Percentiles rank a stretch among this genome's conserved stretches.
phyloP scores from a whole-genome alignment of 1,140 invertebrate species.

The Drosophila arawakana region DNA sequence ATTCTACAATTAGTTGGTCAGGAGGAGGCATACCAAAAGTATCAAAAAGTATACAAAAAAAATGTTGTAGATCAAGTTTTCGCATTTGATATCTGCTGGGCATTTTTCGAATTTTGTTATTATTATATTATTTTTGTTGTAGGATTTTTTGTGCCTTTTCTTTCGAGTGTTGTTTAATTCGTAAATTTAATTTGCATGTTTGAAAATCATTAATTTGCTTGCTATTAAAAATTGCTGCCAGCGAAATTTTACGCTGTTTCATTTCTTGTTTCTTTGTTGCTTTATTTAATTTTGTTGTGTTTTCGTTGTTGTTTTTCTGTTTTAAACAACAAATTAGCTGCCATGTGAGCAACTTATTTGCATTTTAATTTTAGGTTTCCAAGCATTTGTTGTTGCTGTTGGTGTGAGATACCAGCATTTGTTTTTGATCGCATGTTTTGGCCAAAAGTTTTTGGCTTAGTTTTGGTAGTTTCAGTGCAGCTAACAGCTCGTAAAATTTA shows the following conservation, averaged over 20 bases:
- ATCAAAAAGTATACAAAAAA: background rate
- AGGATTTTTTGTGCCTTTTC: conserved; percentile 34
- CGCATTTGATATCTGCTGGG: conserved; percentile 36
- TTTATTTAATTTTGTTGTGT: conserved; percentile 6
- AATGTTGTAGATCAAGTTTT: conserved; percentile 66
- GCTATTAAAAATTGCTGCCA: conserved; percentile 50
- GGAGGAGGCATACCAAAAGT: conserved; percentile 20
- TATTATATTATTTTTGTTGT: conserved; percentile 3
- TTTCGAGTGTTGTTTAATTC: conserved; percentile 32
- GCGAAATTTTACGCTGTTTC: conserved; percentile 54
- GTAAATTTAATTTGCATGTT: conserved; percentile 64
- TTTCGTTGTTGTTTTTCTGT: conserved; percentile 8
- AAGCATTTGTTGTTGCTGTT: conserved; percentile 14
- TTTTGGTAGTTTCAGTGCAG: conserved; percentile 51
- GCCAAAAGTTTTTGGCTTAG: conserved; percentile 27
- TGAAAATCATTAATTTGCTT: conserved; percentile 63
- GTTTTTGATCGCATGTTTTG: conserved; percentile 40
- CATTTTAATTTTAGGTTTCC: conserved; percentile 46
- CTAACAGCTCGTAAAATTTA: conserved; percentile 58
- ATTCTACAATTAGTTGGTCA: conserved; percentile 61
- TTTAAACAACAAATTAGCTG: conserved; percentile 51
- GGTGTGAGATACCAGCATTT: conserved; percentile 23
- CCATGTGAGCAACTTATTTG: conserved; percentile 55
- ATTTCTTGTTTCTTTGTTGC: conserved; percentile 36
- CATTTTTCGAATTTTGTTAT: conserved; percentile 37